Percentiles rank a stretch among this genome's conserved stretches.
Conservation (phyloP, 2,797 vertebrate genomes). For the Myripristis jacobus region DNA sequence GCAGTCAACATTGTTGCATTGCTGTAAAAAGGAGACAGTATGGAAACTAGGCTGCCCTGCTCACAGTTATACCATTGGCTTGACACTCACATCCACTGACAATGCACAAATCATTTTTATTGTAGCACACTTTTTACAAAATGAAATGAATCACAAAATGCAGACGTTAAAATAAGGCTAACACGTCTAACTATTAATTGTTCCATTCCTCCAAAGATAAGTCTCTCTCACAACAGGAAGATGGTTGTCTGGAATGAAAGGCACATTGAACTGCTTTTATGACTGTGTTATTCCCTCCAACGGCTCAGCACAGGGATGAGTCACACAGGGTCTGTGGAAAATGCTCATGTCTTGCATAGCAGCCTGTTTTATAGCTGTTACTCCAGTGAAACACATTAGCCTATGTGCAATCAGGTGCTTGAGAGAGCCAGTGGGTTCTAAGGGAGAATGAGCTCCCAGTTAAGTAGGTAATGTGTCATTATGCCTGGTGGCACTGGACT, state of each 20-base stretch:
- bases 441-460: conserved; percentile 1
- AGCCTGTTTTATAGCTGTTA: conserved; percentile 18
- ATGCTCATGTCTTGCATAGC: conserved; percentile 14
- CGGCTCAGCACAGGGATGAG: conserved; percentile 35
- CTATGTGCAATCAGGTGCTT: background rate
- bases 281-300: conserved; percentile 9
- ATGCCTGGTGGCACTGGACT: conserved; percentile 15
- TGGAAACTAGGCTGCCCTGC: background rate
- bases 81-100: background rate
- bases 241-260: background rate
- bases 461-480: conserved; percentile 49
- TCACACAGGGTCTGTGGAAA: conserved; percentile 38
- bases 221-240: background rate
- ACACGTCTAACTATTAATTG: background rate
- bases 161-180: background rate
- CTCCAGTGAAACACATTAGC: conserved; percentile 37
- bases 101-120: background rate
- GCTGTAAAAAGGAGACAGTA: background rate
- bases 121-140: background rate
- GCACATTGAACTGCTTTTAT: conserved; percentile 1
- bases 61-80: background rate
- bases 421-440: conserved; percentile 5
- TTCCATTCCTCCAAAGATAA: background rate
- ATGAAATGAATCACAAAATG: background rate
- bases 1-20: background rate